A percentile compares a stretch with the other conserved stretches of the same genome.
Conservation (phyloP, 2,113 vertebrate genomes). For the Thryonomys swinderianus region DNA sequence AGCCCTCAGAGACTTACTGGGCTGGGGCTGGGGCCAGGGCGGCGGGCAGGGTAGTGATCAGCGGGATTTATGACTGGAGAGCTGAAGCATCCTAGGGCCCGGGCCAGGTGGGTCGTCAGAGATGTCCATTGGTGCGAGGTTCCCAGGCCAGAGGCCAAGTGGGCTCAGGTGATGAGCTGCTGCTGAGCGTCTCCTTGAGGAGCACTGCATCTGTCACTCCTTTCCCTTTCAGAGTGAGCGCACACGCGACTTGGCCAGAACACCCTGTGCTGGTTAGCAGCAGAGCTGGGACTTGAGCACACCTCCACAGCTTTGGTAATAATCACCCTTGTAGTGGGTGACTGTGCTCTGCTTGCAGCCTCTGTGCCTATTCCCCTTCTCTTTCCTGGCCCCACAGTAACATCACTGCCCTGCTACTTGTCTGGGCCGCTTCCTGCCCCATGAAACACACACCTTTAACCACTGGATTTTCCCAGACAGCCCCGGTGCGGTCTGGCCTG, state of each 20-base stretch:
- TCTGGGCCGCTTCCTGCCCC: conserved; percentile 4
- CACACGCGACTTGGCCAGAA: neutral
- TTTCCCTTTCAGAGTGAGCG: neutral
- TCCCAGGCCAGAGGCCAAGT: neutral
- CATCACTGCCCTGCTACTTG: neutral
- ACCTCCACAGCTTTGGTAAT: neutral
- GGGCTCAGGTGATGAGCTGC: neutral
- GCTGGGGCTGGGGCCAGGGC: neutral
- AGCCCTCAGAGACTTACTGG: neutral
- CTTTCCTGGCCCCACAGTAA: neutral
- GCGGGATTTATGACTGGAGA: neutral
- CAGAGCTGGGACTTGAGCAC: neutral
- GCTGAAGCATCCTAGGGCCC: neutral
- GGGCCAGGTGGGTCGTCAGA: neutral
- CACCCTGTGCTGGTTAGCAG: neutral
- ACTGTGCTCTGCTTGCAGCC: neutral
- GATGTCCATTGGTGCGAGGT: neutral
- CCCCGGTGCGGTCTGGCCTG: neutral
- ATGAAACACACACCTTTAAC: conserved; percentile 9
- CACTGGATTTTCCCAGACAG: neutral
- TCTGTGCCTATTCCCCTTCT: neutral
- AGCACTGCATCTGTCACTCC: neutral
- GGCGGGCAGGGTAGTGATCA: neutral
- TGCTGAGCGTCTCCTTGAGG: neutral
- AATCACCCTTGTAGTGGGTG: neutral